Evolutionary conservation across 2,888 invertebrate genomes (phyloP).

Genomic region (Agriopis leucophaearia): DNA sequence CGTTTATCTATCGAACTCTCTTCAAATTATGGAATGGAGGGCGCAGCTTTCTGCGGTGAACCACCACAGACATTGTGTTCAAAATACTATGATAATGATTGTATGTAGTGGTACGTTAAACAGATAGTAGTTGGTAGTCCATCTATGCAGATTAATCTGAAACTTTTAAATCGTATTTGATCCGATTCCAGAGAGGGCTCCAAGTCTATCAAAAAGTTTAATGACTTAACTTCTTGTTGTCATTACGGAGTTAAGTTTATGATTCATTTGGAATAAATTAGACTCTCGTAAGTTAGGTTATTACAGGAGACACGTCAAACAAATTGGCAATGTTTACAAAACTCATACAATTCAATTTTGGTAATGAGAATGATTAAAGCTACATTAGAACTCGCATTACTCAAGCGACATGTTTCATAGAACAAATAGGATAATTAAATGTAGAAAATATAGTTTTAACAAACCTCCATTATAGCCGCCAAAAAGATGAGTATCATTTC

Average conservation of each 20-base stretch:
- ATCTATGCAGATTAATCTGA: slow-evolving; percentile 6
- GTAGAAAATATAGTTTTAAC: too few relatives aligned
- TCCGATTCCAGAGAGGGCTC: slow-evolving; percentile 22
- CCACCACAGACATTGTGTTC: too few relatives aligned
- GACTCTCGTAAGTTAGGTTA: slow-evolving; percentile 25
- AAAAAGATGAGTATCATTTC: too few relatives aligned
- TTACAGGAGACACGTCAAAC: slow-evolving; percentile 23
- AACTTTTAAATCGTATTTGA: slow-evolving; percentile 29
- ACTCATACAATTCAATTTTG: slow-evolving; percentile 29
- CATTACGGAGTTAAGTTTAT: slow-evolving; percentile 35
- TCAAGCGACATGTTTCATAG: background rate
- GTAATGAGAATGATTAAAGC: slow-evolving; percentile 5
- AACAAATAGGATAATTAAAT: too few relatives aligned
- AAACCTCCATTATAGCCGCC: too few relatives aligned
- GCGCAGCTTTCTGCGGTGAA: too few relatives aligned
- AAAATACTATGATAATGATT: background rate
- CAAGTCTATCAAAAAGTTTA: slow-evolving; percentile 37
- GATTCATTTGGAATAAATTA: slow-evolving; percentile 37
- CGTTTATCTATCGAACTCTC: background rate
- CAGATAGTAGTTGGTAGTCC: background rate
- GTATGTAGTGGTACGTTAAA: background rate
- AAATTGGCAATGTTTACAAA: slow-evolving; percentile 15
- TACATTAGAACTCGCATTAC: background rate
- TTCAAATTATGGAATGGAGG: too few relatives aligned
- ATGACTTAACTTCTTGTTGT: slow-evolving; percentile 38